These are phyloP conservation scores for Mythimna loreyi DNA, from an alignment of 2,888 invertebrate species.

Conservation along the genomic window DNA sequence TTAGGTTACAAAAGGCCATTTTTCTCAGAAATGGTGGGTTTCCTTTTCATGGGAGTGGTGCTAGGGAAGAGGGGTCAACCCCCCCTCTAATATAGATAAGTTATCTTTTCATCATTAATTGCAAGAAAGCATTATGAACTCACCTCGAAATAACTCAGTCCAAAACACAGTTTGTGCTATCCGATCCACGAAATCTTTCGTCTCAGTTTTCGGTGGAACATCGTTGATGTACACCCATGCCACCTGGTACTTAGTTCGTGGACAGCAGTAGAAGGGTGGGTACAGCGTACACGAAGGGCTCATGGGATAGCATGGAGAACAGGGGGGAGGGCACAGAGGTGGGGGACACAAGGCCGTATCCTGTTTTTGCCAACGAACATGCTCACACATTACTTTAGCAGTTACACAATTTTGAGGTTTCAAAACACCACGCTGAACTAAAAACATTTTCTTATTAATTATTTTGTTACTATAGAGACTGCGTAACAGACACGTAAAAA, in stretches of 20 bases:
- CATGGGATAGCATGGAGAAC: conserved; percentile 42
- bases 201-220: conserved; percentile 90
- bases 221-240: conserved; percentile 91
- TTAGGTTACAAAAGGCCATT: no score
- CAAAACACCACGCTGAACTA: conserved; percentile 34
- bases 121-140: conserved; percentile 40
- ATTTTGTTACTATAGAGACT: not conserved
- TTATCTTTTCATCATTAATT: no score
- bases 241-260: conserved; percentile 80
- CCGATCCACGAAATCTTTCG: conserved; percentile 93
- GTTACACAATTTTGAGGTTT: conserved; percentile 19
- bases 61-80: no score
- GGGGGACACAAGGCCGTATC: not conserved
- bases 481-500: not conserved
- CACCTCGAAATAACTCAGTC: conserved; percentile 94
- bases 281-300: conserved; percentile 35
- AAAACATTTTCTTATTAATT: conserved; percentile 35
- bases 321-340: conserved; percentile 39
- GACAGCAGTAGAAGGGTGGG: conserved; percentile 76
- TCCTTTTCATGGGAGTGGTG: no score
- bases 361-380: conserved; percentile 41
- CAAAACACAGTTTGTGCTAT: conserved; percentile 93
- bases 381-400: conserved; percentile 23
- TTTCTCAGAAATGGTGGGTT: no score
- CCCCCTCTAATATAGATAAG: no score